phyloP scores from a whole-genome alignment of 2,113 vertebrate genomes.

The Girardinichthys multiradiatus region DNA sequence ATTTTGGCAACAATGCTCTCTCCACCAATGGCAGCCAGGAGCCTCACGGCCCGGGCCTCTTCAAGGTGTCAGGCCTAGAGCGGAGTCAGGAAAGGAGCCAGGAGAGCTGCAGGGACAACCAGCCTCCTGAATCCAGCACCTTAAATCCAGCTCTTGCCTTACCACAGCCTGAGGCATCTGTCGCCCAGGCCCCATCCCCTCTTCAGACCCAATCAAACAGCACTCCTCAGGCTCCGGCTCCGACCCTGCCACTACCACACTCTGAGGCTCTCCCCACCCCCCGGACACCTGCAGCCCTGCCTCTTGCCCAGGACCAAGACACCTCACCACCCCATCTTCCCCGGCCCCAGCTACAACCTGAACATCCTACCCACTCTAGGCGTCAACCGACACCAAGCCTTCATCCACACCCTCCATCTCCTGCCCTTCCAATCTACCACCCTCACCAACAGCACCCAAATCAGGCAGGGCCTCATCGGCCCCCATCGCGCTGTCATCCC shows the following conservation, averaged over 20 bases:
- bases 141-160: conserved; percentile 77
- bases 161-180: conserved; percentile 60
- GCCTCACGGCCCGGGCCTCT: conserved; percentile 85
- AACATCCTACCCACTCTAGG: conserved; percentile 61
- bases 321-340: conserved; percentile 72
- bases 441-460: conserved; percentile 76
- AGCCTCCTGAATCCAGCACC: conserved; percentile 77
- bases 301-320: conserved; percentile 73
- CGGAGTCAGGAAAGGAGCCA: conserved; percentile 96
- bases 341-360: conserved; percentile 69
- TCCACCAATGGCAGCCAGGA: conserved; percentile 89
- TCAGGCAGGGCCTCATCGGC: conserved; percentile 80
- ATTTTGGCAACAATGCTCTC: conserved; percentile 83
- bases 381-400: conserved; percentile 68
- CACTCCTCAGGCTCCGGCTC: conserved; percentile 57
- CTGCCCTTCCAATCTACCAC: conserved; percentile 78
- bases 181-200: conserved; percentile 71
- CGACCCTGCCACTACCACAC: conserved; percentile 58
- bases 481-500: conserved; percentile 82
- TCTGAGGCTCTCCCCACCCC: conserved; percentile 67
- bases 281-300: conserved; percentile 75
- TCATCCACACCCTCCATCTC: conserved; percentile 78
- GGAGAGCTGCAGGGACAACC: conserved; percentile 86
- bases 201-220: conserved; percentile 70
- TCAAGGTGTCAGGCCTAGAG: conserved; percentile 97